Conservation (phyloP, 1,140 invertebrate species). For the Globodera ellingtonae region DNA sequence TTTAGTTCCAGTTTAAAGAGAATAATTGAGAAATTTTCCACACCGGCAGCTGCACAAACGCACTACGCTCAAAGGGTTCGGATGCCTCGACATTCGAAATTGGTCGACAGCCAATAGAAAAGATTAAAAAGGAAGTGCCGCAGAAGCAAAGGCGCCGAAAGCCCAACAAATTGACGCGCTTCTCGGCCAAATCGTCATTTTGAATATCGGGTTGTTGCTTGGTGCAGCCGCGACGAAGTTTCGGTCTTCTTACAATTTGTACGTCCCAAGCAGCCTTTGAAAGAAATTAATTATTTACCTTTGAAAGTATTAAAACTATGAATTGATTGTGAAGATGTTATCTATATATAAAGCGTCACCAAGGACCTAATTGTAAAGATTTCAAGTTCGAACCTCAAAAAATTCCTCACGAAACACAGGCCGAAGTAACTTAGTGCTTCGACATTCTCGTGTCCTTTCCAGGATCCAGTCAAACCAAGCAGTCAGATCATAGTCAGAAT, state of each 20-base stretch:
- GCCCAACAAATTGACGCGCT: conserved; percentile 25
- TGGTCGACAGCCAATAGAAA: conserved; percentile 26
- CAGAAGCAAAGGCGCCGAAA: conserved; percentile 36
- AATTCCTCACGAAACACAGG: conserved; percentile 40
- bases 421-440: conserved; percentile 31
- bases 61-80: conserved; percentile 30
- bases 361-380: too few relatives aligned
- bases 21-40: background rate
- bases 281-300: conserved; percentile 8
- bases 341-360: too few relatives aligned
- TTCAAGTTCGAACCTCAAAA: conserved; percentile 33
- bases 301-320: background rate
- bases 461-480: conserved; percentile 41
- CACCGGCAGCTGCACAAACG: conserved; percentile 36
- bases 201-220: conserved; percentile 21
- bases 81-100: conserved; percentile 33
- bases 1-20: too few relatives aligned
- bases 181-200: conserved; percentile 30
- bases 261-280: conserved; percentile 34
- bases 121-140: conserved; percentile 26
- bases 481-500: conserved; percentile 34
- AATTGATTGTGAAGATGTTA: background rate
- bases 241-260: conserved; percentile 28
- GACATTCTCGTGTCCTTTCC: conserved; percentile 32
- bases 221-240: conserved; percentile 19